phyloP scores from a whole-genome alignment of 2,888 invertebrate genomes.

The Himalopsyche kuldschensis region DNA sequence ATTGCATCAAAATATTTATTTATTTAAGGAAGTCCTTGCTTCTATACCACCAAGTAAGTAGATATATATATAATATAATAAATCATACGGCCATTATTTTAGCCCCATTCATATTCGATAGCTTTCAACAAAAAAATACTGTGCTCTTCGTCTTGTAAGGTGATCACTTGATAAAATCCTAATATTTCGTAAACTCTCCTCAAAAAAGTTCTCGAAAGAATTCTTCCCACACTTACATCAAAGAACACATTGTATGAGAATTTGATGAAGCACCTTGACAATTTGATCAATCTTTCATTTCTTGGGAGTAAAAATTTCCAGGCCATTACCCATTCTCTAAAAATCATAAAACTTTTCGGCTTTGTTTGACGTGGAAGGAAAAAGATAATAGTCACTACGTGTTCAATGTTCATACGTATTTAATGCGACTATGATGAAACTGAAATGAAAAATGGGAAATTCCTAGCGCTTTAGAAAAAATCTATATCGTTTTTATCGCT shows the following conservation, averaged over 20 bases:
- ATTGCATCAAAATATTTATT: no score
- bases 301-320: neutral
- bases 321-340: neutral
- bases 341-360: neutral
- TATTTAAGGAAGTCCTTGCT: no score
- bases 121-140: neutral
- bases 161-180: neutral
- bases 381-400: neutral
- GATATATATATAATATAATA: neutral
- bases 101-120: neutral
- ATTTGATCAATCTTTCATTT: neutral
- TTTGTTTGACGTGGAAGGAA: neutral
- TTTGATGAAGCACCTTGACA: neutral
- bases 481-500: neutral
- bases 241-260: neutral
- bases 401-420: neutral
- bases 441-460: neutral
- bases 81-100: neutral
- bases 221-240: neutral
- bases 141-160: neutral
- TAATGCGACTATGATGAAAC: neutral
- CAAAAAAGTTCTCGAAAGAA: neutral
- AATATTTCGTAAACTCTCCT: neutral
- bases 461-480: neutral
- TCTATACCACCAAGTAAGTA: no score